These are phyloP conservation scores for Limanda limanda DNA, from an alignment of 2,113 vertebrate genomes.

Conservation along the genomic window DNA sequence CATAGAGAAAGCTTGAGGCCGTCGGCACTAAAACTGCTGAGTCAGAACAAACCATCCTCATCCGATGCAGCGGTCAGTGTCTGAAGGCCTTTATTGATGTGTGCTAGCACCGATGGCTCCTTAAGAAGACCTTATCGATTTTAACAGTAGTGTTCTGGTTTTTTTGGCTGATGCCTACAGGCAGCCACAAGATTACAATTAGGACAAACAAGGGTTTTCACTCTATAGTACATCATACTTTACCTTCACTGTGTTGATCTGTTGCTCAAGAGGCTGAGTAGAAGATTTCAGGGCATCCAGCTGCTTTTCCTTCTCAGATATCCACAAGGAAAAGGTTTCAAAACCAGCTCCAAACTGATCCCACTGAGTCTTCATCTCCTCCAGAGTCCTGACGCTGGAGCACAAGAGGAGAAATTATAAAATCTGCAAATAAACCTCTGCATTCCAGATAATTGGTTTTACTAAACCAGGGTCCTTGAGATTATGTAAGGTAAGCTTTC, in stretches of 20 bases:
- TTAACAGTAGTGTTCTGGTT: background rate
- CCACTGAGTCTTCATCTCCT: constrained; percentile 93
- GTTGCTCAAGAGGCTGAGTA: constrained; percentile 83
- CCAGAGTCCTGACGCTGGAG: constrained; percentile 91
- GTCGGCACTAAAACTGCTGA: too few species aligned
- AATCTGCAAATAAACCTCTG: background rate
- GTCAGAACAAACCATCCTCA: too few species aligned
- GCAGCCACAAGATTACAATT: background rate
- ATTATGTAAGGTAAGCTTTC: background rate
- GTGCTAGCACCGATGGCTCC: background rate
- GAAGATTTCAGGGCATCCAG: constrained; percentile 86
- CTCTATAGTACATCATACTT: background rate
- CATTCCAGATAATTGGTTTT: background rate
- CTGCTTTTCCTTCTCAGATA: constrained; percentile 91
- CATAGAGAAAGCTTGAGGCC: too few species aligned
- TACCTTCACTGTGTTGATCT: constrained; percentile 92
- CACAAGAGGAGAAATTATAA: constrained; percentile 10
- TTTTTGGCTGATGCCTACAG: constrained; percentile 8
- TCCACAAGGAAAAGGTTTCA: constrained; percentile 92
- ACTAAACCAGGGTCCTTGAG: background rate
- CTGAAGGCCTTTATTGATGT: background rate
- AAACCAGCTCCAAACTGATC: constrained; percentile 89
- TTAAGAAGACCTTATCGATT: constrained; percentile 5
- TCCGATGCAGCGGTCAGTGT: background rate
- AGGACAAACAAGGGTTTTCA: background rate